Percentiles rank a stretch among this genome's conserved stretches.
phyloP scores from a whole-genome alignment of 2,888 invertebrate genomes.

The Parelbella ahira region DNA sequence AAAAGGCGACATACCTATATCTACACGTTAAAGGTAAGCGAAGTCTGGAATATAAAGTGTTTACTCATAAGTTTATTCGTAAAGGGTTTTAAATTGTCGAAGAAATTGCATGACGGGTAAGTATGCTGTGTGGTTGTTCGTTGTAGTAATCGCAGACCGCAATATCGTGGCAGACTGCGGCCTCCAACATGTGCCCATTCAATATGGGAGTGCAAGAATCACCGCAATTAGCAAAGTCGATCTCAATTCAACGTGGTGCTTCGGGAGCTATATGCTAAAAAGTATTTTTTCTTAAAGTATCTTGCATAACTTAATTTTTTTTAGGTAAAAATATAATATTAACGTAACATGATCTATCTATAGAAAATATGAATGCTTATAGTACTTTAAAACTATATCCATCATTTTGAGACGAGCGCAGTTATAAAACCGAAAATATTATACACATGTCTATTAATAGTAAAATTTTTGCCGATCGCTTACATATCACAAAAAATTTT shows the following conservation, averaged over 20 bases:
- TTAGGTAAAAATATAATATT: no score
- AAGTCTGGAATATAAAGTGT: slow-evolving; percentile 40
- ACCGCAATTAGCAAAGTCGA: slow-evolving; percentile 52
- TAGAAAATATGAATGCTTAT: no score
- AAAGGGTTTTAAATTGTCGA: no score
- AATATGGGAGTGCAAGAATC: slow-evolving; percentile 55
- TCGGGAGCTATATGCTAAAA: slow-evolving; percentile 4
- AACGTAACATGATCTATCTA: no score
- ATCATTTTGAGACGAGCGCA: no score
- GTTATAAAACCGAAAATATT: no score
- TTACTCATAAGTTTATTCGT: slow-evolving; percentile 37
- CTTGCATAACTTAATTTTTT: no score
- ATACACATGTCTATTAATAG: no score
- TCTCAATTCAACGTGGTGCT: slow-evolving; percentile 4
- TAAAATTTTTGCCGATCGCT: no score
- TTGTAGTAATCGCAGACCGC: slow-evolving; percentile 67
- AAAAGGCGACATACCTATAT: not conserved
- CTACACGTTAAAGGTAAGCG: slow-evolving; percentile 41
- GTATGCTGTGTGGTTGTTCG: slow-evolving; percentile 43
- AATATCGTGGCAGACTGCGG: slow-evolving; percentile 59
- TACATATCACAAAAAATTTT: no score
- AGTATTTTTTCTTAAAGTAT: not conserved
- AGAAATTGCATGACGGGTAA: slow-evolving; percentile 44
- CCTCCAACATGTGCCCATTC: slow-evolving; percentile 67
- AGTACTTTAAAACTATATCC: no score